Conservation (phyloP, 2,113 vertebrate species). For the Lontra canadensis region DNA sequence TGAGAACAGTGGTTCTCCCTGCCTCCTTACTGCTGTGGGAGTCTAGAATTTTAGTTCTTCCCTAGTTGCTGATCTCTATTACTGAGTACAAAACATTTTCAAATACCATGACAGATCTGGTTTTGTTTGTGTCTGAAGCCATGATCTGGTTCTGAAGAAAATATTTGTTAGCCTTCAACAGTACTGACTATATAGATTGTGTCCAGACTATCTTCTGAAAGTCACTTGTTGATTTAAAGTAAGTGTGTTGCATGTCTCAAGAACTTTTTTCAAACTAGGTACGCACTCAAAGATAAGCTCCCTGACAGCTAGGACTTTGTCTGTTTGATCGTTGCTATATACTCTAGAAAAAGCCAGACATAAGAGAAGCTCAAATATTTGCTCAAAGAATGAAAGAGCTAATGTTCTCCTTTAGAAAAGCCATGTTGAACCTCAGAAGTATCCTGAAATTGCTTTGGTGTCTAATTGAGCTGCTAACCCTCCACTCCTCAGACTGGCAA, state of each 20-base stretch:
- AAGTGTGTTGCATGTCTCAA: neutral
- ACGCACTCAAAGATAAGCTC: neutral
- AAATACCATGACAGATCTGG: neutral
- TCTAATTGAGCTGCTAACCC: neutral
- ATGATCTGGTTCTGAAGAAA: constrained; percentile 26
- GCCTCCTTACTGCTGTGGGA: rapidly evolving
- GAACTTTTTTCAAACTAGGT: neutral
- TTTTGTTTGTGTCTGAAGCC: constrained; percentile 23
- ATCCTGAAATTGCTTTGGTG: neutral
- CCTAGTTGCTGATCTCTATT: neutral
- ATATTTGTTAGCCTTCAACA: neutral
- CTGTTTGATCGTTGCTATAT: neutral
- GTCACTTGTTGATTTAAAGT: neutral
- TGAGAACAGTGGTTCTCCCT: rapidly evolving
- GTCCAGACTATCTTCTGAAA: neutral
- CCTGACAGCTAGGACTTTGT: neutral
- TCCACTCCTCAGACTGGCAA: neutral
- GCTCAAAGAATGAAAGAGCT: constrained; percentile 2
- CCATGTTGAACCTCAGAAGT: neutral
- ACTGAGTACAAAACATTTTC: neutral
- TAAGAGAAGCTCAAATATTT: neutral
- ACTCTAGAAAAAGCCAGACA: neutral
- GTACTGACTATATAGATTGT: neutral
- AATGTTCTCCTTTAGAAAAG: constrained; percentile 15
- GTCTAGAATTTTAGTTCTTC: neutral